Evolutionary conservation across 2,113 vertebrate genomes (phyloP).

Genomic region (Peromyscus polionotus): DNA sequence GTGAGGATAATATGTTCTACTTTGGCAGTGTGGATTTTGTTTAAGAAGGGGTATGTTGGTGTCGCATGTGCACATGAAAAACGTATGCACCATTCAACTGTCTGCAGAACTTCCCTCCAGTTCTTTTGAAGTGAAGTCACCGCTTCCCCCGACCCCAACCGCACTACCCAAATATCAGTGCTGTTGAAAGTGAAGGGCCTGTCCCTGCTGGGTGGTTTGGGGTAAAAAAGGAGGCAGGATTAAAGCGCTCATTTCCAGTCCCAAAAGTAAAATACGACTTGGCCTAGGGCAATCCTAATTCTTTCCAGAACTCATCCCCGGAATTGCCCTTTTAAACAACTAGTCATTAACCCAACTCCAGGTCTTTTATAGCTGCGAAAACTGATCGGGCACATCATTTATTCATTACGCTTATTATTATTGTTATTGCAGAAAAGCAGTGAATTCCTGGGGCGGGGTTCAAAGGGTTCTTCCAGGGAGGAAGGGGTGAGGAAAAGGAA

Average conservation of each 20-base stretch:
- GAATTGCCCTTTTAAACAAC: constrained; percentile 82
- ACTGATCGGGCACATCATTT: constrained; percentile 76
- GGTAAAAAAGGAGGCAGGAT: constrained; percentile 80
- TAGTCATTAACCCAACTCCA: constrained; percentile 83
- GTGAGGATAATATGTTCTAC: background rate
- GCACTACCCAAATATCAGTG: constrained; percentile 79
- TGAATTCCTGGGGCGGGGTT: constrained; percentile 72
- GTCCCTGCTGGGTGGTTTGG: constrained; percentile 80
- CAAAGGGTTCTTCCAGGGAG: constrained; percentile 35
- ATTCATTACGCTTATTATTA: constrained; percentile 78
- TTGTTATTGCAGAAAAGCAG: constrained; percentile 79
- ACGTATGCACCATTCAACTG: constrained; percentile 29
- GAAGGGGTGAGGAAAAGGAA: background rate
- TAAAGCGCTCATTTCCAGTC: constrained; percentile 77
- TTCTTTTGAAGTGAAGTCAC: constrained; percentile 74
- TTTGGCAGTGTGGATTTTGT: constrained; percentile 32
- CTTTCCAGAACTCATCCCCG: constrained; percentile 77
- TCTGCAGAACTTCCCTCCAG: constrained; percentile 73
- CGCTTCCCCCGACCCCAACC: constrained; percentile 56
- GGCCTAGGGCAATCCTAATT: constrained; percentile 78
- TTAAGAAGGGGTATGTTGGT: background rate
- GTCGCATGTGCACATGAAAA: constrained; percentile 53
- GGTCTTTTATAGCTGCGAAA: constrained; percentile 80
- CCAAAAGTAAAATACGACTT: constrained; percentile 82
- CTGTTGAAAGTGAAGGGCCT: constrained; percentile 75